Conservation (phyloP, 2,797 vertebrate species). For the Syndactyla subalaris region DNA sequence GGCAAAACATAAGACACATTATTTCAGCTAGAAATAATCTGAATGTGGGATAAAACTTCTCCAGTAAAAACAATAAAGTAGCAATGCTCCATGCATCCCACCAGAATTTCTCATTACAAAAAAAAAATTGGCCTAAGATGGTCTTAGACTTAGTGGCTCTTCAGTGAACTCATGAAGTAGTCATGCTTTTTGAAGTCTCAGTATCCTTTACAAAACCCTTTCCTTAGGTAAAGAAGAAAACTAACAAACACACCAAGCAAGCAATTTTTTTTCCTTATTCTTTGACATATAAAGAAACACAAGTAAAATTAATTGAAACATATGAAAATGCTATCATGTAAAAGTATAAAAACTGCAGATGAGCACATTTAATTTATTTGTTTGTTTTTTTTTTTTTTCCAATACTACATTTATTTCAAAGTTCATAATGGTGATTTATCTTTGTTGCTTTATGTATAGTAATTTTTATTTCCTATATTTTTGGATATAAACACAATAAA, state of each 20-base stretch:
- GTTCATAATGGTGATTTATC: not conserved
- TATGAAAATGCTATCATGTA: not conserved
- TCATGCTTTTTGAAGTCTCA: not conserved
- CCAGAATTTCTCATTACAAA: not conserved
- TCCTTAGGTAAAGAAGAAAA: not conserved
- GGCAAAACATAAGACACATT: not conserved
- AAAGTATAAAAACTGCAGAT: not conserved
- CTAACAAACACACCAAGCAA: not conserved
- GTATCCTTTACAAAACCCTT: not conserved
- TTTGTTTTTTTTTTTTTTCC: not conserved
- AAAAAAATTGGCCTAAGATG: not conserved
- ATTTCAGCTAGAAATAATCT: not conserved
- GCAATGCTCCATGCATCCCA: not conserved
- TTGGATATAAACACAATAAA: not conserved
- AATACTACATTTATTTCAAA: not conserved
- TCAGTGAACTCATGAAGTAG: not conserved
- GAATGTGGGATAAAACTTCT: not conserved
- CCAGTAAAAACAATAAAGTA: not conserved
- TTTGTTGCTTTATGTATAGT: not conserved
- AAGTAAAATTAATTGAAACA: not conserved
- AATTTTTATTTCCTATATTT: slow-evolving; percentile 6
- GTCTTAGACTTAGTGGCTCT: not conserved
- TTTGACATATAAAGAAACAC: not conserved
- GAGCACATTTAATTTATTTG: not conserved
- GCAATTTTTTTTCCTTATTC: not conserved